Evolutionary conservation across 2,888 invertebrate species (phyloP).

Genomic region (Ypsolopha scabrella): DNA sequence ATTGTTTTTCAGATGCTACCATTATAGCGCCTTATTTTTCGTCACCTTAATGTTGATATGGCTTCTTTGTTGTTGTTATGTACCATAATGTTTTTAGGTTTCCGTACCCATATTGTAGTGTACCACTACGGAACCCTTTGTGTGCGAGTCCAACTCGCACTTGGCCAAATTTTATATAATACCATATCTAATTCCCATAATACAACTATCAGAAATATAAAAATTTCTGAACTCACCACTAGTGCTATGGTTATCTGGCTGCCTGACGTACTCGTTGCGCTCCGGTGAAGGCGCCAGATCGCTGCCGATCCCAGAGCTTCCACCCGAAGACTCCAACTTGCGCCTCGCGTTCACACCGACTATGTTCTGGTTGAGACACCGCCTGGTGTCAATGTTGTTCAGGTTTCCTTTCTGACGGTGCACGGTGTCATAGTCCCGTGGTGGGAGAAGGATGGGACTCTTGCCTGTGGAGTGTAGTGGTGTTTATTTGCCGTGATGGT

Average conservation of each 20-base stretch:
- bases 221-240: constrained; percentile 59
- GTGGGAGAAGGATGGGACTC: constrained; percentile 88
- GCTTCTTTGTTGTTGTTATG: no score
- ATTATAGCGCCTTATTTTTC: no score
- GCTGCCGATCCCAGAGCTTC: constrained; percentile 90
- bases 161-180: no score
- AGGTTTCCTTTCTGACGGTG: constrained; percentile 74
- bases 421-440: constrained; percentile 94
- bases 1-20: no score
- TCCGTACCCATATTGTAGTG: no score
- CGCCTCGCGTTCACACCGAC: constrained; percentile 59
- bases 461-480: constrained; percentile 34
- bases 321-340: constrained; percentile 77
- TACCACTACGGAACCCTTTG: no score
- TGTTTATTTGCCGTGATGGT: neutral
- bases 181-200: no score
- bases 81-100: no score
- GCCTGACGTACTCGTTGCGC: constrained; percentile 52
- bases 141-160: no score
- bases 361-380: constrained; percentile 79
- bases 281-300: constrained; percentile 90
- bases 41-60: no score
- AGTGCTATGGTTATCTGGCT: constrained; percentile 72
- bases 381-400: constrained; percentile 57
- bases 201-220: neutral